Percentiles rank a stretch among this genome's conserved stretches.
phyloP scores from a whole-genome alignment of 2,797 vertebrate genomes.

The Xenopus petersii region DNA sequence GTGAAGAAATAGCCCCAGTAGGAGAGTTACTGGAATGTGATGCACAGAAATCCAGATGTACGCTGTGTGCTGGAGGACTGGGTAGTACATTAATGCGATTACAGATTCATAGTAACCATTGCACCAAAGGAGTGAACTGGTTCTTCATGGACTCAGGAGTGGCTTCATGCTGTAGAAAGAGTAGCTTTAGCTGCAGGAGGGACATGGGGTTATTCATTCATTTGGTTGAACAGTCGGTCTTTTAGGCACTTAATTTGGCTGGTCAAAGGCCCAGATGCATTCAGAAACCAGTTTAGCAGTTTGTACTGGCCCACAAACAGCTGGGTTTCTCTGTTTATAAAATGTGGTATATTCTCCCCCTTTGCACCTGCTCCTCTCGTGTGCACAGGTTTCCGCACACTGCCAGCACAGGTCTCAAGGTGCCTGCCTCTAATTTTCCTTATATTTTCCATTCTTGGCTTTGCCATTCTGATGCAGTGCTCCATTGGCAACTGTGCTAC shows the following conservation, averaged over 20 bases:
- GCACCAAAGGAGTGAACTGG: slow-evolving; percentile 47
- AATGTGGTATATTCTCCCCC: slow-evolving; percentile 7
- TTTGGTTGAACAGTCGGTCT: slow-evolving; percentile 69
- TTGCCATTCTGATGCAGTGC: slow-evolving; percentile 76
- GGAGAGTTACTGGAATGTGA: slow-evolving; percentile 35
- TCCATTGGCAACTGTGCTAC: slow-evolving; percentile 69
- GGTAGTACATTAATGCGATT: slow-evolving; percentile 44
- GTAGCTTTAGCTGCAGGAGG: slow-evolving; percentile 46
- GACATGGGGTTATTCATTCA: slow-evolving; percentile 58
- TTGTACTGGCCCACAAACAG: slow-evolving; percentile 61
- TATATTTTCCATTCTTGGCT: slow-evolving; percentile 80
- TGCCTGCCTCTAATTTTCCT: slow-evolving; percentile 78
- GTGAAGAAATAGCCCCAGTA: slow-evolving; percentile 2
- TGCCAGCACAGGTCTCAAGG: slow-evolving; percentile 1
- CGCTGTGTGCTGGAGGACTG: background rate
- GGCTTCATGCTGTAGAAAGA: slow-evolving; percentile 48
- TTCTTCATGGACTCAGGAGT: slow-evolving; percentile 49
- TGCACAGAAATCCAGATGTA: slow-evolving; percentile 19
- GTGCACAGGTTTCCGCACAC: slow-evolving; percentile 5
- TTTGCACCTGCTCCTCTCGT: slow-evolving; percentile 7
- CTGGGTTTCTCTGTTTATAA: slow-evolving; percentile 48
- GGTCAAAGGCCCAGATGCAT: slow-evolving; percentile 59
- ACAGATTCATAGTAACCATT: slow-evolving; percentile 57
- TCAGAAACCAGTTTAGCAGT: slow-evolving; percentile 48
- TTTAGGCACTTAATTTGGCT: slow-evolving; percentile 76